A percentile compares a stretch with the other conserved stretches of the same genome.
These are phyloP conservation scores for Spea bombifrons DNA, from an alignment of 2,113 vertebrate species.

Conservation along the genomic window DNA sequence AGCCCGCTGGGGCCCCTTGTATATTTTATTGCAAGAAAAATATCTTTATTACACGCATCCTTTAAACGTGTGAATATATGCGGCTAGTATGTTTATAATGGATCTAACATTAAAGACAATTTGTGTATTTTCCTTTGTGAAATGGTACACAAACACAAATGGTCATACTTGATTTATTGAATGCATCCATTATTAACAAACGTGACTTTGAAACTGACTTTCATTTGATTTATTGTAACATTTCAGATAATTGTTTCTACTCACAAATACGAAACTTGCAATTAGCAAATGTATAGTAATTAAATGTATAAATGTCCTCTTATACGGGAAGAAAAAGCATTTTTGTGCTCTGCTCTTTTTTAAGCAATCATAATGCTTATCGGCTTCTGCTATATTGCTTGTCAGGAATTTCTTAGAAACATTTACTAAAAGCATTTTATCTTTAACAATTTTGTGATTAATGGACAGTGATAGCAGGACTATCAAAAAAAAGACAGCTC, in stretches of 20 bases:
- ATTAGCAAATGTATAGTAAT: conserved; percentile 29
- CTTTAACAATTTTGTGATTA: conserved; percentile 24
- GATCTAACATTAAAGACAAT: no score
- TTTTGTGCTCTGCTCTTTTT: conserved; percentile 17
- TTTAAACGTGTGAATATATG: no score
- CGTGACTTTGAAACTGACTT: conserved; percentile 39
- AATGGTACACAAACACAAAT: no score
- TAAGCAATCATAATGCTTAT: conserved; percentile 36
- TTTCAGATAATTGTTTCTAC: conserved; percentile 14
- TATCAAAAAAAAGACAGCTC: conserved; percentile 19
- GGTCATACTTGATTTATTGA: background rate
- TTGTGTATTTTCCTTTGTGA: no score
- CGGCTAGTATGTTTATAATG: background rate
- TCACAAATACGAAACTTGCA: conserved; percentile 13
- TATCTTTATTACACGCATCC: no score
- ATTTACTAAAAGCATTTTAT: conserved; percentile 27
- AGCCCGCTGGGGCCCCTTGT: no score
- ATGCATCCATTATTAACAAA: no score
- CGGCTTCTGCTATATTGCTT: background rate
- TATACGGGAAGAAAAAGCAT: conserved; percentile 13
- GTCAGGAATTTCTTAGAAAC: conserved; percentile 27
- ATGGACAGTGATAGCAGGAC: conserved; percentile 7
- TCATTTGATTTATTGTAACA: conserved; percentile 31
- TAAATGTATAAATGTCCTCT: background rate
- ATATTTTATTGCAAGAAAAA: no score